These are phyloP conservation scores for Phylloscopus collybita DNA, from an alignment of 2,797 vertebrate species.

Conservation along the genomic window DNA sequence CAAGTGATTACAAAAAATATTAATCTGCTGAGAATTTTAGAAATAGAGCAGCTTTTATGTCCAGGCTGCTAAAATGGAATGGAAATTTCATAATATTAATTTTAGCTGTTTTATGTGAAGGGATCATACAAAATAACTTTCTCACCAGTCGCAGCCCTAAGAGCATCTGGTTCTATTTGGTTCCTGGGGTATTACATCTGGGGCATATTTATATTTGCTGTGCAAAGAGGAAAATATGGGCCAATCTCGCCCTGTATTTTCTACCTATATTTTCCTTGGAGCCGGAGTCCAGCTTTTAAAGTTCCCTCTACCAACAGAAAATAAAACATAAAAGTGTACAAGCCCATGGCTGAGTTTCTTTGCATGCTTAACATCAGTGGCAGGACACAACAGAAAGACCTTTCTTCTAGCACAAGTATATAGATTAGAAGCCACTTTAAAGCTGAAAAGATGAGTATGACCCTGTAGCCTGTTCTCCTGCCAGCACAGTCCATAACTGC, in stretches of 20 bases:
- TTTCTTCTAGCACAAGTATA: background rate
- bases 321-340: background rate
- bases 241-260: background rate
- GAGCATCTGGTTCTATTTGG: background rate
- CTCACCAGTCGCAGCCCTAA: background rate
- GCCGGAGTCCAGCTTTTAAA: background rate
- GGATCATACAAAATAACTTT: background rate
- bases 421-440: background rate
- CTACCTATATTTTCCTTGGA: background rate
- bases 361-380: background rate
- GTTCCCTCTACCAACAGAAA: background rate
- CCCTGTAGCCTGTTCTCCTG: background rate
- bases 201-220: background rate
- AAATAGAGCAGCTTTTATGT: background rate
- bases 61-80: background rate
- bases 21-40: background rate
- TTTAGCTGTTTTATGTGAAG: background rate
- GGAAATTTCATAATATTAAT: constrained; percentile 26
- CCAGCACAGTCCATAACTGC: background rate
- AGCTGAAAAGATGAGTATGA: background rate
- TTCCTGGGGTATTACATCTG: background rate
- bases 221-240: background rate
- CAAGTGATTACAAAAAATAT: background rate
- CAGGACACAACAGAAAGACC: background rate
- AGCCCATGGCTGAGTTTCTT: background rate